Evolutionary conservation across 2,113 vertebrate genomes (phyloP), one percentile per base, ranked within the genome.

Genomic region (Bos javanicus): DNA sequence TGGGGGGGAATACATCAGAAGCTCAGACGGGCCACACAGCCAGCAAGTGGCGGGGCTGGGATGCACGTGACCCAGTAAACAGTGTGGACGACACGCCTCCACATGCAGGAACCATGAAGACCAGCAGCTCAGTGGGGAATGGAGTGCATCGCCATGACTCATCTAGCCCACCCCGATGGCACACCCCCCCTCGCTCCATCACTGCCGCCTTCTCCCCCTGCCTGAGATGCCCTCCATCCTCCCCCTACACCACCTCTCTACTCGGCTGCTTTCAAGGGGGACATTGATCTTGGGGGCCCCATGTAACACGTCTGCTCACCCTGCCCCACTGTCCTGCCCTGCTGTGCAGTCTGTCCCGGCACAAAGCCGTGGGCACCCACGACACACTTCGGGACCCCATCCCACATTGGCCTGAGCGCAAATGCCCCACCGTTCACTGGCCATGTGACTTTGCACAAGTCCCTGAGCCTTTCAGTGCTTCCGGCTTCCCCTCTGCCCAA

Each of bases 11-110:
- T 23, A 94, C 88, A 48, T 30, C 17, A 19, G 54, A 87, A 54
- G 43, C 60, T 54, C 43, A 6, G 83, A 36, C 23, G 59, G 43
- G 50, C 2, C 14, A 36, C 13, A 8, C 19, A 5, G 46, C 52
- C n/a, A 64, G n/a, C 17, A 15, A 36, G 56, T 0, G 8, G 54
- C 2, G 1, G 78, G 36, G 46, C 46, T 52, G 52, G 82, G 86
- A 33, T 5, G 16, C 71, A 4, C 5, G 0, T 7, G 5, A 4
- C 30, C 54, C 26, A 17, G 36, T 16, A 23, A 33, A 23, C 19
- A 6, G 0, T 16, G 39, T 33, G 16, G 56, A 1, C 0, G 11
- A 48, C 83, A 11, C 0, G 12, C 6, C n/a, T n/a, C 39, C 21
- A 28, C 2, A 2, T 1, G 13, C 52, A 8, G 36, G 1, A 8